Conservation (phyloP, 2,113 vertebrate species). For the Sinocyclocheilus maitianheensis region DNA sequence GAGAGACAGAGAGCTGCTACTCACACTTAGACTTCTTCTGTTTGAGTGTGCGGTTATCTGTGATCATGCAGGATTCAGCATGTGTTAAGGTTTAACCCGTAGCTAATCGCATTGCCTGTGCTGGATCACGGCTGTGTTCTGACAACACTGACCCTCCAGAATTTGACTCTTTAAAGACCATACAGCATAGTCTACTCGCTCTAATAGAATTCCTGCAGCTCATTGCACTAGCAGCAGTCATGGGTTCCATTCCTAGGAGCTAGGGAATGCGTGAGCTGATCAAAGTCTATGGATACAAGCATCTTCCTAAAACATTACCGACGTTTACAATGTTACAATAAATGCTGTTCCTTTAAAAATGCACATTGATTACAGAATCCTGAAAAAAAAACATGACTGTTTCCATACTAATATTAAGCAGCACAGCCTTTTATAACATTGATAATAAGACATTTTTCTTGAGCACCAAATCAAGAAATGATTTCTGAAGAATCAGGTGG, state of each 20-base stretch:
- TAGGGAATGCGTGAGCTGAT: neutral
- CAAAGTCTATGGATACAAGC: no score
- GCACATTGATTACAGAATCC: neutral
- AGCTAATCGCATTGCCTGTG: conserved; percentile 29
- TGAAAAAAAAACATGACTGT: neutral
- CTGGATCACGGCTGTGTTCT: conserved; percentile 16
- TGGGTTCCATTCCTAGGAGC: neutral
- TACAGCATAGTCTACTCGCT: neutral
- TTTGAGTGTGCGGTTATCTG: conserved; percentile 11
- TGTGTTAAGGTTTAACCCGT: conserved; percentile 36
- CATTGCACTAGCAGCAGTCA: neutral
- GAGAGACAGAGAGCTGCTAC: conserved; percentile 13
- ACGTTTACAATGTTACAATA: neutral
- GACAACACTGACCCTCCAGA: conserved; percentile 8
- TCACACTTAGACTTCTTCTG: neutral
- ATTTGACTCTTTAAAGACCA: conserved; percentile 2
- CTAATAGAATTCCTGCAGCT: neutral
- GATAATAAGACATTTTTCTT: neutral
- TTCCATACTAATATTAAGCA: no score
- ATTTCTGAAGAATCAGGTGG: no score
- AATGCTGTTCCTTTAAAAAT: neutral
- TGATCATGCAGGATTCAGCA: conserved; percentile 33
- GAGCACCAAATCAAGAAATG: neutral
- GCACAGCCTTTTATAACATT: neutral
- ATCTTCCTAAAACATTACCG: neutral